Base-by-base conservation (phyloP, 2,888 invertebrate species). In the Diadromus collaris region DNA sequence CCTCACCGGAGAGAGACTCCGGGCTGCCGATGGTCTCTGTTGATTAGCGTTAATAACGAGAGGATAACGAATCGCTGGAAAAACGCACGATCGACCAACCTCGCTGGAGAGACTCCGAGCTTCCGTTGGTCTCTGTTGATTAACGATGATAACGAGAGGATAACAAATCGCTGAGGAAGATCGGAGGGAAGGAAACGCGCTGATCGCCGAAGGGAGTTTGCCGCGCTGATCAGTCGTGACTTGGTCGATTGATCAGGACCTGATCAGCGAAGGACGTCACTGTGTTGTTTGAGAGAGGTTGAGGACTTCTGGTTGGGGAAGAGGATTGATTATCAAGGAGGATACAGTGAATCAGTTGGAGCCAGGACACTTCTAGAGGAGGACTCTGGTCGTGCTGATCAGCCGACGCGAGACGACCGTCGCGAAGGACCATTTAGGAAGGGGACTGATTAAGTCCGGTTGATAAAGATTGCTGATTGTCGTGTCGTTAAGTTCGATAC, bases 11-110 rank as follows among this genome's bases (percentile, higher is more conserved):
- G 13, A 4, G 38, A 34, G 29, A 16, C 38, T 41, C 38, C 38
- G 38, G 16, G 38, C 16, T 41, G 16, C 38, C 38, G 38, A 41
- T 41, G 16, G 38, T 16, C 38, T 41, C 38, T 16, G 13, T 41
- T 41, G 4, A 41, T 41, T 41, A 41, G 16, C 38, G 1, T 16
- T 16, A 16, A 4, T 41, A 41, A 41, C 38, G 2, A 41, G 38
- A 41, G 16, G 4, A 5, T 4, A n/a, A 41, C 13, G 38, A 41
- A 4, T 2, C 4, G 38, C 16, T 16, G 38, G n/a, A n/a, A n/a
- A n/a, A 84, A 89, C 86, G 86, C 86, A 87, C 88, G 86, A 86
- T 86, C 83, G 84, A 81, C 78, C 84, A n/a, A 71, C 72, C 76
- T 67, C 76, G 48, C 56, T 24, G 48, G 46, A 41, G 13, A 4